Percentiles rank a stretch among this genome's conserved stretches.
Evolutionary conservation across 2,888 invertebrate species (phyloP).

Genomic region (Microctonus hyperodae): DNA sequence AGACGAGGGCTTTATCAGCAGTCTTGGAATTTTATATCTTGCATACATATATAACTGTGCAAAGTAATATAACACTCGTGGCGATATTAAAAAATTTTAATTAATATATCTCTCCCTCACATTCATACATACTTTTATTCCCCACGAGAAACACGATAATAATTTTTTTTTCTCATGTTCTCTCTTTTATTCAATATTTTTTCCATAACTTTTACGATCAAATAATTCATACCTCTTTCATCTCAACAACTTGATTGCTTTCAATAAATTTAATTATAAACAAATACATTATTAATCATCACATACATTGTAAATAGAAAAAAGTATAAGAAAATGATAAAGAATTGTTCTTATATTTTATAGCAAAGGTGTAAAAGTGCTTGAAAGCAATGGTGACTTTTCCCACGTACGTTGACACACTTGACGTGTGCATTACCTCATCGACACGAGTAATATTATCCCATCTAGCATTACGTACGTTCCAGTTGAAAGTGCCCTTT

Average conservation of each 20-base stretch:
- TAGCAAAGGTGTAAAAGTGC: too few species aligned
- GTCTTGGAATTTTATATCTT: not conserved
- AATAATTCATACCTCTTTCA: not conserved
- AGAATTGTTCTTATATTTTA: too few species aligned
- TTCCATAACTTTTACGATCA: not conserved
- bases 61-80: not conserved
- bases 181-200: not conserved
- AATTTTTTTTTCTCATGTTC: not conserved
- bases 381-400: too few species aligned
- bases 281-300: not conserved
- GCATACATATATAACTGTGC: not conserved
- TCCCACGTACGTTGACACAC: too few species aligned
- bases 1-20: too few species aligned
- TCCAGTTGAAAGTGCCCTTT: not conserved
- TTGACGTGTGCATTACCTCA: not conserved
- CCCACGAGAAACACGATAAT: not conserved
- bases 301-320: too few species aligned
- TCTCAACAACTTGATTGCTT: not conserved
- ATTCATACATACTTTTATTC: not conserved
- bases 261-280: not conserved
- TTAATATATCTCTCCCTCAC: not conserved
- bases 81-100: slow-evolving; percentile 19
- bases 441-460: not conserved
- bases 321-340: too few species aligned
- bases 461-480: not conserved